phyloP scores from a whole-genome alignment of 2,113 vertebrate species.

The Chelonoidis abingdonii region DNA sequence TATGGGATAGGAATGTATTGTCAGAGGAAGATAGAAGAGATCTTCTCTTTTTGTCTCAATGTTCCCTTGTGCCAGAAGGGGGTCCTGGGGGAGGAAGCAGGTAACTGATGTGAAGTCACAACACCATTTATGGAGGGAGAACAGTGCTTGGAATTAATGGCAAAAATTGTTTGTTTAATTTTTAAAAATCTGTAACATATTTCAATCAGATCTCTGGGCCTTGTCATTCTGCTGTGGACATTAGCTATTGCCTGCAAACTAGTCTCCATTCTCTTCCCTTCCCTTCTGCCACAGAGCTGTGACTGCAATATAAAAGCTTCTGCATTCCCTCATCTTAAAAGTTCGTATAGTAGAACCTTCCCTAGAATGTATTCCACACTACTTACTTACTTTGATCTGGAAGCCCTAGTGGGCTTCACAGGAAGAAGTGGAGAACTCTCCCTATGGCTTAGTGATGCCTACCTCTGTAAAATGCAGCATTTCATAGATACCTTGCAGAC shows the following conservation, averaged over 20 bases:
- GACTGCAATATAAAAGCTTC: not conserved
- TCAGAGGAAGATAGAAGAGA: not conserved
- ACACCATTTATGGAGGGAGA: not conserved
- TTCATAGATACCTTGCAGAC: rapidly evolving
- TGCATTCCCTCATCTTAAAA: not conserved
- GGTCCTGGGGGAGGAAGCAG: not conserved
- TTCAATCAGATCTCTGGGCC: not conserved
- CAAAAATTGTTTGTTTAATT: not conserved
- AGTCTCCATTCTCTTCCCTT: not conserved
- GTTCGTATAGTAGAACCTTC: not conserved
- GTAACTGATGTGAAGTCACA: not conserved
- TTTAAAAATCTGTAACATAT: too few species aligned
- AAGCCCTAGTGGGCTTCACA: rapidly evolving
- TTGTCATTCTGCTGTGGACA: not conserved
- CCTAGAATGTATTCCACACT: not conserved
- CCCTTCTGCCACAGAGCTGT: rapidly evolving
- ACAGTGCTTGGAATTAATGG: not conserved
- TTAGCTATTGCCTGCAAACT: not conserved
- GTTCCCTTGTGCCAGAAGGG: not conserved
- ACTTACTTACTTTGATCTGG: not conserved
- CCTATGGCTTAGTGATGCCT: not conserved
- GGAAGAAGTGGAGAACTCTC: rapidly evolving
- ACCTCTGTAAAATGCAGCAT: not conserved
- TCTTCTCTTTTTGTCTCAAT: not conserved
- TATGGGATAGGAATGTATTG: not conserved